Evolutionary conservation across 2,888 invertebrate genomes (phyloP), one percentile per base, ranked within the genome.

Genomic region (Xylota segnis): DNA sequence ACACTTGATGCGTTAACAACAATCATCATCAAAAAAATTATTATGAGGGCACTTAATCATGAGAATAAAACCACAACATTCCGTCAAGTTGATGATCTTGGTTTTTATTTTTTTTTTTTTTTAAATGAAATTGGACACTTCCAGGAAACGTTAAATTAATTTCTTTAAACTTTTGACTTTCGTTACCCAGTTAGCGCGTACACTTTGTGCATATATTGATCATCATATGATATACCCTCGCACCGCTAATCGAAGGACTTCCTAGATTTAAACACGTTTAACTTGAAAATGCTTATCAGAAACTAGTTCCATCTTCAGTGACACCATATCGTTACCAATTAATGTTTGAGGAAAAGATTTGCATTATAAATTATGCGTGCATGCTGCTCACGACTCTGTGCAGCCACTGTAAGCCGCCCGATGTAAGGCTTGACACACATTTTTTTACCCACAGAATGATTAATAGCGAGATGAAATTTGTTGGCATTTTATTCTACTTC

Each of bases 141-240:
- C 61, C 72, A 72, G 72, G 72, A 72, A 72, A 72, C 40, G 50
- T 52, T 50, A 29, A 72, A 61, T 61, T 61, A 72, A 40, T 32
- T 45, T 58, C 14, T 43, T 52, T 61, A 7, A 52, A 52, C 43
- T 61, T 43, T 61, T 29, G 29, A 34, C 45, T 70, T 61, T 52
- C 27, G 40, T 52, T 29, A 29, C 6, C 32, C 56, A 34, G 16
- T 32, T 12, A 43, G 18, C n/a, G 32, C 32, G 29, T 34, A 16
- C 2, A 16, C 32, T 10, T 32, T 4, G n/a, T 9, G 45, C 16
- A 52, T 27, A 27, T 50, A 23, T 52, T 5, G 18, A 40, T 4
- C 14, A 66, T 27, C 14, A 37, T 4, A 9, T 34, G 23, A n/a
- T 14, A 37, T 23, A 52, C 18, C 18, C 37, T 23, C 18, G 14